A percentile compares a stretch with the other conserved stretches of the same genome.
phyloP scores from a whole-genome alignment of 30 jellyfish, hydroid and myxozoan genomes.

The Pelagia noctiluca region DNA sequence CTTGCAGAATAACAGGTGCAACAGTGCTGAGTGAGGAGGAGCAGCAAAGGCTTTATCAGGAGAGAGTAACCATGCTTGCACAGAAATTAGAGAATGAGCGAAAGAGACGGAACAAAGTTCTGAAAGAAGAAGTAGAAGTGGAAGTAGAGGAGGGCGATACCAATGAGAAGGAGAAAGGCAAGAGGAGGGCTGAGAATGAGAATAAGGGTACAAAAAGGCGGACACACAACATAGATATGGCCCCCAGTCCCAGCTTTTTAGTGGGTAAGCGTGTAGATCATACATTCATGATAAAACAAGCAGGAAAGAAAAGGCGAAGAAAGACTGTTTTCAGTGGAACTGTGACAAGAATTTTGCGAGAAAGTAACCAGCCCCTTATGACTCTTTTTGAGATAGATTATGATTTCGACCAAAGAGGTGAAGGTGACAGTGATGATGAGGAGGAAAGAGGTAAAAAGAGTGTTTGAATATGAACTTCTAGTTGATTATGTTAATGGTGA shows the following conservation, averaged over 20 bases:
- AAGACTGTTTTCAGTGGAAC: conserved; percentile 18
- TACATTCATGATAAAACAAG: conserved; percentile 7
- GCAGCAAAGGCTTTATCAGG: conserved; percentile 11
- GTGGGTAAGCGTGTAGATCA: conserved; percentile 38
- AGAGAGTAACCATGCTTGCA: conserved; percentile 10
- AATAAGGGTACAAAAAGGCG: background rate
- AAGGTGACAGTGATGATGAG: conserved; percentile 13
- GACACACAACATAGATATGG: background rate
- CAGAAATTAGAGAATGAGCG: too few relatives aligned
- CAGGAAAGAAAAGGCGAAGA: conserved; percentile 14
- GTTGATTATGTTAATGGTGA: conserved; percentile 23
- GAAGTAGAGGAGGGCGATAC: background rate
- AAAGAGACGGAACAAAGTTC: background rate
- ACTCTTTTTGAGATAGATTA: too few relatives aligned
- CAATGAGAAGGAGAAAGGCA: background rate
- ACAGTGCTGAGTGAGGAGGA: conserved; percentile 2
- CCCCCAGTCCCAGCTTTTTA: conserved; percentile 19
- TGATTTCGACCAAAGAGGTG: background rate
- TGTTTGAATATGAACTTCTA: conserved; percentile 13
- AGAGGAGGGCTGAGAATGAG: background rate
- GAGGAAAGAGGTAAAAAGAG: conserved; percentile 2
- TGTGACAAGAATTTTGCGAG: too few relatives aligned
- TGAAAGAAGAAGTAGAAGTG: background rate
- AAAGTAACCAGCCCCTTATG: too few relatives aligned
- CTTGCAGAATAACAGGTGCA: conserved; percentile 40